Conservation (phyloP, 2,888 invertebrate genomes). For the Caenorhabditis zanzibari region DNA sequence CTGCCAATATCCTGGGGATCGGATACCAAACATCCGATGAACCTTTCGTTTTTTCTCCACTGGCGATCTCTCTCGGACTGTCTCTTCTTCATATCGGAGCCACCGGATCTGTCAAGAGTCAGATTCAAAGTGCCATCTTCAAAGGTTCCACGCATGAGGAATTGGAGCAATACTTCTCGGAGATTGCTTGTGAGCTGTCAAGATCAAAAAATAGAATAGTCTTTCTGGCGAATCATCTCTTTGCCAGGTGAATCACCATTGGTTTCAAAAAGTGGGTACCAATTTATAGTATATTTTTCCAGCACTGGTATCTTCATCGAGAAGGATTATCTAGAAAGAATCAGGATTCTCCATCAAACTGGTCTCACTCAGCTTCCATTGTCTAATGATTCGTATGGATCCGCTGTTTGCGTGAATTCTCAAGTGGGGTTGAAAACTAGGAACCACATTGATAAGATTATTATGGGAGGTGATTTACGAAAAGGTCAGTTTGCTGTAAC, state of each 20-base stretch:
- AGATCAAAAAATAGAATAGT: neutral
- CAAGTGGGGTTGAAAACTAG: neutral
- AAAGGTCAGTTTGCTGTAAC: neutral
- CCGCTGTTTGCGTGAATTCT: neutral
- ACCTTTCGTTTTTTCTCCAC: constrained; percentile 71
- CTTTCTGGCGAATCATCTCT: neutral
- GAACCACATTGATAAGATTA: neutral
- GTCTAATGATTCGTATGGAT: neutral
- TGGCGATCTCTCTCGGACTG: constrained; percentile 71
- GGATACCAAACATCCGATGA: constrained; percentile 30
- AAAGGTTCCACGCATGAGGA: constrained; percentile 65
- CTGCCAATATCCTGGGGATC: constrained; percentile 37
- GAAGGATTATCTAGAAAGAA: neutral
- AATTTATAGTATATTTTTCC: no score
- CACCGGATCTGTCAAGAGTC: constrained; percentile 67
- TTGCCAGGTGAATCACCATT: neutral
- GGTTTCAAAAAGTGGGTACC: no score
- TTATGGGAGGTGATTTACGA: neutral
- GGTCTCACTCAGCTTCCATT: neutral
- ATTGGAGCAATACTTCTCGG: constrained; percentile 9
- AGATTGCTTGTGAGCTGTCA: neutral
- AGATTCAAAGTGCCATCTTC: constrained; percentile 68
- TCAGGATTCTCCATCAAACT: neutral
- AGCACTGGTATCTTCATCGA: neutral
- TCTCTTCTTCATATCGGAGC: constrained; percentile 77